These are phyloP conservation scores for Orthonevra nobilis DNA, from an alignment of 2,888 invertebrate species.

Conservation along the genomic window DNA sequence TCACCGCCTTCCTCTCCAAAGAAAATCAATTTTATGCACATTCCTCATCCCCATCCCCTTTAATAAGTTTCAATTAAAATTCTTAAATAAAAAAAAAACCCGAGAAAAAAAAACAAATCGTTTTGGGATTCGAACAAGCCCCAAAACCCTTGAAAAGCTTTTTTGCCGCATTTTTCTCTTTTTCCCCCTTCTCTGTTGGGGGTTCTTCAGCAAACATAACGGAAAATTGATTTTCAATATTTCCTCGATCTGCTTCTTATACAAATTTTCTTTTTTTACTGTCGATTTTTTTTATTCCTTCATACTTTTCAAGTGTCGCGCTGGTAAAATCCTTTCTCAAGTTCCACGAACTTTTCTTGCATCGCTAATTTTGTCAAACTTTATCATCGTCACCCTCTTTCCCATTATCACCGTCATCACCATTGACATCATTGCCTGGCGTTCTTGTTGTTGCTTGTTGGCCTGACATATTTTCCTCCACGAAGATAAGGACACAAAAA, in stretches of 20 bases:
- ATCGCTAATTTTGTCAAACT: conserved; percentile 70
- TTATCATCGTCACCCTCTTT: conserved; percentile 65
- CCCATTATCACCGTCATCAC: conserved; percentile 48
- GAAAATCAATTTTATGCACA: conserved; percentile 60
- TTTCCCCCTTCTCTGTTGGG: conserved; percentile 10
- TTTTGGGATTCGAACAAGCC: conserved; percentile 20
- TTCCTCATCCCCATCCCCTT: conserved; percentile 22
- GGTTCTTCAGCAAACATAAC: conserved; percentile 39
- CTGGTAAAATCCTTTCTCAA: conserved; percentile 57
- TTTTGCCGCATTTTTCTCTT: conserved; percentile 23
- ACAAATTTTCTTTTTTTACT: neutral
- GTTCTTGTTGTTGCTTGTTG: conserved; percentile 46
- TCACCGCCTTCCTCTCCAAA: too few relatives aligned
- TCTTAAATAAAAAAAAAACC: conserved; percentile 31
- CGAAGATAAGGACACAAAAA: too few relatives aligned
- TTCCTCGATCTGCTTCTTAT: conserved; percentile 12
- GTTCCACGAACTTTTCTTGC: conserved; percentile 61
- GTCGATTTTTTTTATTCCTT: neutral
- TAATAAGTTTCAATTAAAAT: conserved; percentile 68
- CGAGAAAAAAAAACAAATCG: conserved; percentile 23
- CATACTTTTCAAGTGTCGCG: conserved; percentile 2
- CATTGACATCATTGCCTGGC: conserved; percentile 41
- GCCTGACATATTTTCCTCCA: conserved; percentile 43
- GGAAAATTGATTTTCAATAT: conserved; percentile 68
- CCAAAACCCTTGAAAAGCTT: conserved; percentile 23